Conservation (phyloP, 1,140 invertebrate species). For the Gonatopus flavifemur region DNA sequence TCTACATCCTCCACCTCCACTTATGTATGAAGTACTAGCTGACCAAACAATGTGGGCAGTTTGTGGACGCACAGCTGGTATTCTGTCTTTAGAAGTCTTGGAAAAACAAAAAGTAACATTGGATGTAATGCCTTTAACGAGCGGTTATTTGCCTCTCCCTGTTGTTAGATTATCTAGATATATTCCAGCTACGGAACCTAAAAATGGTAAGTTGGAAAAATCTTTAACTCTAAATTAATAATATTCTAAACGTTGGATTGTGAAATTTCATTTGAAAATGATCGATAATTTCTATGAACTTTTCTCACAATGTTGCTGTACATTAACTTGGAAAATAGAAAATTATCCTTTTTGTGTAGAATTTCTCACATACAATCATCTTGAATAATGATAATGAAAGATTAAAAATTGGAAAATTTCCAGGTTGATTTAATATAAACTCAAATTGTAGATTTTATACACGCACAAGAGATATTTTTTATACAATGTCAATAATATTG, state of each 20-base stretch:
- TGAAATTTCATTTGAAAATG: too few relatives aligned
- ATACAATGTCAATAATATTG: conserved; percentile 16
- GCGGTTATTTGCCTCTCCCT: conserved; percentile 86
- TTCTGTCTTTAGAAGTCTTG: conserved; percentile 74
- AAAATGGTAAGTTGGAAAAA: conserved; percentile 60
- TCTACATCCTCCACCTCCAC: conserved; percentile 60
- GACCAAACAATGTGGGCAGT: conserved; percentile 93
- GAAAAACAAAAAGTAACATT: conserved; percentile 75
- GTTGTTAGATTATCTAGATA: conserved; percentile 88
- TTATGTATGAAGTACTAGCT: conserved; percentile 92
- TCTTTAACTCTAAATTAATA: conserved; percentile 1
- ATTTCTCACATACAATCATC: too few relatives aligned
- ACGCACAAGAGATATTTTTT: too few relatives aligned
- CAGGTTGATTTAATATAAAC: too few relatives aligned
- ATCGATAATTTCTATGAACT: too few relatives aligned
- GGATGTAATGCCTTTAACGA: conserved; percentile 88
- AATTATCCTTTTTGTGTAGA: too few relatives aligned
- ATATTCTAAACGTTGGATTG: too few relatives aligned
- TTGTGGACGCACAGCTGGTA: conserved; percentile 83
- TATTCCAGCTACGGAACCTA: conserved; percentile 73
- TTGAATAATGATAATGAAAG: too few relatives aligned
- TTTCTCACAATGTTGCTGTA: too few relatives aligned
- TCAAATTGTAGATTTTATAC: too few relatives aligned
- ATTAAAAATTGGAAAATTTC: too few relatives aligned
- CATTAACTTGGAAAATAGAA: too few relatives aligned